Base-by-base conservation (phyloP, 2,113 vertebrate genomes). In the Piprites chloris region DNA sequence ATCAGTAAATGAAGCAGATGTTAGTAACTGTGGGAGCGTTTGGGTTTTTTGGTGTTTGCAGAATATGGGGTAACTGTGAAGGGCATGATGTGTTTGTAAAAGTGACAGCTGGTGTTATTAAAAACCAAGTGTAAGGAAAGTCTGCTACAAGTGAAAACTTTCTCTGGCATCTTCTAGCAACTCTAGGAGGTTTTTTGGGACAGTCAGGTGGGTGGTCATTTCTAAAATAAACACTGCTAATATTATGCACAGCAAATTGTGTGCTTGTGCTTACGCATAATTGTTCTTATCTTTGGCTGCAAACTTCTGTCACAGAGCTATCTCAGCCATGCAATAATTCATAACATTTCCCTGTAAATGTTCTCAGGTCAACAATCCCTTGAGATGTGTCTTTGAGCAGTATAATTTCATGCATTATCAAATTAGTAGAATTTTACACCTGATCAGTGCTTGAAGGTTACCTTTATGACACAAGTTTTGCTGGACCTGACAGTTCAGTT, bases 11-110 rank as follows among this genome's bases (percentile, higher is more conserved):
- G 58, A 95, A 94, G 62, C 87, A 65, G 80, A 85, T 96, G 94
- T 96, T 93, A 94, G 59, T 95, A 90, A 67, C 96, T 80, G 42
- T 66, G 72, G 89, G 92, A 90, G 91, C 88, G 56, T 89, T 69
- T 92, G 72, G 72, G 75, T 12, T 7, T 32, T 96, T 94, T 3
- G 12, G 66, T 81, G 67, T 93, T 81, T 80, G 56, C 18, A 78
- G 94, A 96, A 82, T 71, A 74, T 93, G 32, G 88, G 50, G 65
- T 72, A 87, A 82, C 77, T 81, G 39, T 66, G 68, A 95, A 95
- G 85, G 91, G 88, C 90, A 77, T 19, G 30, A 80, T 85, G 93
- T 69, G 39, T 85, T 85, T 95, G 65, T 61, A 56, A 75, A 94
- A 95, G 86, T 0, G 24, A 91, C 93, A 96, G 94, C 81, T 89